Evolutionary conservation across 2,113 vertebrate genomes (phyloP), one percentile per base, ranked within the genome.

Genomic region (Lophotis ruficrista): DNA sequence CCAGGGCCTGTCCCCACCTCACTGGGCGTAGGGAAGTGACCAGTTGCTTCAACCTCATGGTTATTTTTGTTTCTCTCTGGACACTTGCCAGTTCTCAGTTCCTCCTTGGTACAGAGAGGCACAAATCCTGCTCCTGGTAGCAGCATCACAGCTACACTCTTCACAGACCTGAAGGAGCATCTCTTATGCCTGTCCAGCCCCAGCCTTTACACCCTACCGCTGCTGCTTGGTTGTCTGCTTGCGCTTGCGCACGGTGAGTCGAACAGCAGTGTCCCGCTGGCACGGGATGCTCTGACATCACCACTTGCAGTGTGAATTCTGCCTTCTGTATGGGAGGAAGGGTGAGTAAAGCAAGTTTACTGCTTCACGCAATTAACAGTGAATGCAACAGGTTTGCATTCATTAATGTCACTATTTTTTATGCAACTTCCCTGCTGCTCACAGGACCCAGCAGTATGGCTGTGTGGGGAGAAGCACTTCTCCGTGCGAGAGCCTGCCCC

Each of bases 21-120:
- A 12, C 28, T 22, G 48, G 62, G 33, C 35, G n/a, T 0, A 10
- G 43, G 81, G 89, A 96, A 92, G 60, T 47, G n/a, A 69, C 61
- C 41, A 21, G 31, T 71, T 89, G 33, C 87, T 38, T 70, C 13
- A 16, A 82, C 65, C 38, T 78, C 81, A 64, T 71, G 89, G 68
- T 73, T 93, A 25, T 93, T 95, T 89, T 93, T 78, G 47, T n/a
- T 66, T 90, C 58, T 84, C 51, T 78, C 64, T 87, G 80, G 76
- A 20, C 24, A 51, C 51, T 91, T 45, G 69, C 72, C 89, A 45
- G 9, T 89, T 97, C 73, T 90, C 68, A 71, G 23, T 95, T 97
- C 80, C 85, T 70, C 70, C 77, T 84, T 0, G 0, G 14, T 37
- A 51, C 20, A 37, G 28, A 50, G 21, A 45, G 27, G 38, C 37